These are phyloP conservation scores for Ferrisia virgata DNA, from an alignment of 2,888 invertebrate genomes.

Conservation along the genomic window DNA sequence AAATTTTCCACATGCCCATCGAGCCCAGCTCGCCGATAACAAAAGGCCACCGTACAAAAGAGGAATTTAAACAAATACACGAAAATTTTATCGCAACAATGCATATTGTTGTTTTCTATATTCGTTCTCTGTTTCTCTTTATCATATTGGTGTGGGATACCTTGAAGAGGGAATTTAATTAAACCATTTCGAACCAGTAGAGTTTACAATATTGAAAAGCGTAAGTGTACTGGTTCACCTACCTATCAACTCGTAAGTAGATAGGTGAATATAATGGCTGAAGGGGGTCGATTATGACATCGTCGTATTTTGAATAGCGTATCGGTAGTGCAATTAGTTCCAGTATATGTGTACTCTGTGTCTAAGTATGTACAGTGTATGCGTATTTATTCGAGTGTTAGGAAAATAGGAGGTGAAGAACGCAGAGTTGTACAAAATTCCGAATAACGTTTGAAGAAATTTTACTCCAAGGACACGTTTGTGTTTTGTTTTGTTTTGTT, in stretches of 20 bases:
- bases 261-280: background rate
- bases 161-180: background rate
- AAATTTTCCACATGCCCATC: background rate
- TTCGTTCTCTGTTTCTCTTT: no score
- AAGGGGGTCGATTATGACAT: slow-evolving; percentile 15
- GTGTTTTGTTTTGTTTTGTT: no score
- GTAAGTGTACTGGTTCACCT: no score
- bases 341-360: no score
- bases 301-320: background rate
- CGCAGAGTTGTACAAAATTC: no score
- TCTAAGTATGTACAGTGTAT: background rate
- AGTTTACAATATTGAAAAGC: no score
- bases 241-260: no score
- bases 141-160: no score
- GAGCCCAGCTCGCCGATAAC: background rate
- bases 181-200: background rate
- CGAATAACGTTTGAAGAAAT: no score
- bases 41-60: background rate
- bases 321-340: background rate
- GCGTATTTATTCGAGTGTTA: background rate
- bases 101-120: background rate
- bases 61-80: background rate
- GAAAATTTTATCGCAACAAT: background rate
- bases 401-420: no score
- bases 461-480: background rate